Base-by-base conservation (phyloP, 2,888 invertebrate genomes). In the Phyto melanocephala region DNA sequence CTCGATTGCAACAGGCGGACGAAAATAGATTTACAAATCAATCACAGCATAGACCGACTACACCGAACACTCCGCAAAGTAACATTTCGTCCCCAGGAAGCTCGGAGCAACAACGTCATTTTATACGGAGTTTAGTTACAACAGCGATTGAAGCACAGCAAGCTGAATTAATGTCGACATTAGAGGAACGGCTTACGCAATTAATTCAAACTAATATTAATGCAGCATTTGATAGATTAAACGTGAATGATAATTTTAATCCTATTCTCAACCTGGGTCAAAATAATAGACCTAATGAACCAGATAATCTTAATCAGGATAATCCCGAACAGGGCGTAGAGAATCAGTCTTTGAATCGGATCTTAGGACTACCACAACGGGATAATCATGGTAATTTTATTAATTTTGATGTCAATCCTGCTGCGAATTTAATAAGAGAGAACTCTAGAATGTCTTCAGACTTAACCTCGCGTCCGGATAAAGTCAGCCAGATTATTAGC, bases 131-230 rank as follows among this genome's bases (percentile, higher is more conserved):
- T n/a, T n/a, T n/a, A 60, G 71, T 71, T 5, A 56, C 42, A 40
- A 28, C 54, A 3, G 42, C 56, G 15, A 35, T 71, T n/a, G 58
- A 35, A 11, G 71, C 58, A n/a, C n/a, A n/a, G n/a, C n/a, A 71
- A 13, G 45, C 47, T n/a, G 47, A 58, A 20, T 47, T 71, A 35
- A 2, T 71, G 0, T 20, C 58, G 2, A n/a, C 71, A 7, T 3
- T 71, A 1, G 58, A 7, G 8, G 71, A 47, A 7, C 58, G 45
- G 3, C 3, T 58, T 0, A 22, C 45, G 0, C 71, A 50, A 33
- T 4, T n/a, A n/a, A n/a, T n/a, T n/a, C n/a, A n/a, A n/a, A n/a
- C n/a, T n/a, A n/a, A n/a, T n/a, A n/a, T n/a, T n/a, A n/a, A n/a
- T n/a, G n/a, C n/a, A n/a, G n/a, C n/a, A n/a, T n/a, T n/a, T n/a